Base-by-base conservation (phyloP, 1,140 invertebrate genomes). In the Mamestra configurata region DNA sequence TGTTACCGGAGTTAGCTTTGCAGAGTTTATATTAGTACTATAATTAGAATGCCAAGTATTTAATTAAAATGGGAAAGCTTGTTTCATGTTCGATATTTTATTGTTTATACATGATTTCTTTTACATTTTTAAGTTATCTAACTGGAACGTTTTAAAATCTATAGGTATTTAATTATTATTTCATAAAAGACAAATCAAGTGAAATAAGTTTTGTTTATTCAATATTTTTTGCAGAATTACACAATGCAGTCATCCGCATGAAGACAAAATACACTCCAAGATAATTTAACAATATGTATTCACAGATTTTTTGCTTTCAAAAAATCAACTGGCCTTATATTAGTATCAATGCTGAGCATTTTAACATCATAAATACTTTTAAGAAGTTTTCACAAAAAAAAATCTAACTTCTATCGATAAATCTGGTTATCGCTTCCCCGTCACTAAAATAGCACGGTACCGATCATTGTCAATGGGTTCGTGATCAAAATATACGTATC, bases 381-480 rank as follows among this genome's bases (percentile, higher is more conserved):
- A n/a, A n/a, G n/a, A n/a, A n/a, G n/a, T 13, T 46, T 46, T n/a
- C 43, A 46, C 11, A 0, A 46, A 13, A 46, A 13, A 46, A 46
- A 13, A 0, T 46, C 43, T 3, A 37, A 37, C 6, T 43, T 49
- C 4, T 49, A 40, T 57, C 49, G 46, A 51, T 53, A 71, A 71
- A 2, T 24, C 8, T n/a, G n/a, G n/a, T 20, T 75, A 55, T 75
- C 79, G 79, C n/a, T 61, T 73, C 8, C 27, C 35, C 85, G 81
- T 81, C 89, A 83, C 88, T 92, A 84, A 46, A 18, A 78, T 79
- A 81, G 83, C 86, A 55, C 87, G 64, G 87, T 87, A 89, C 90
- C 91, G 92, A 94, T 94, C 92, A 93, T 91, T 94, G 92, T 92
- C 93, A 94, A 94, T 95, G 92, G 90, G 88, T 90, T 95, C 93